These are phyloP conservation scores for Lepus oiostolus DNA, from an alignment of 2,797 vertebrate species.

Conservation along the genomic window DNA sequence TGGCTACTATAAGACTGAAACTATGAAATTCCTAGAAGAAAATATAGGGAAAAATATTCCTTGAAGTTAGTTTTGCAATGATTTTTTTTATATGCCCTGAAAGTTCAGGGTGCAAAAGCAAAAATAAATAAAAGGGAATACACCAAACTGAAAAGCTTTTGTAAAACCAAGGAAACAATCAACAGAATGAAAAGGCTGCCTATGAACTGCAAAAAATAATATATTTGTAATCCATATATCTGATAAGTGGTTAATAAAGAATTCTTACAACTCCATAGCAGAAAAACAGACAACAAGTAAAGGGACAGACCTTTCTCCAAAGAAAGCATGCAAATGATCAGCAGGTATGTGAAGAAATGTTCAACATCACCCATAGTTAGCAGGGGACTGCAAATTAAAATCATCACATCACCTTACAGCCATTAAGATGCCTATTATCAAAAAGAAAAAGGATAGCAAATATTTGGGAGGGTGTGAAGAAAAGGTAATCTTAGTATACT, in stretches of 20 bases:
- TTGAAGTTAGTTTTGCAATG: not conserved
- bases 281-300: not conserved
- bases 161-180: not conserved
- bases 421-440: not conserved
- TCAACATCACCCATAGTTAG: not conserved
- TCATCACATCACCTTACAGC: not conserved
- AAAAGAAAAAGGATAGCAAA: no score
- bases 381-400: not conserved
- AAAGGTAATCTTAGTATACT: not conserved
- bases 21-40: not conserved
- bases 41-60: no score
- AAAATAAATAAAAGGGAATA: not conserved
- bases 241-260: not conserved
- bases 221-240: not conserved
- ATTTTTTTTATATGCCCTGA: not conserved
- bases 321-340: not conserved
- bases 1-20: not conserved
- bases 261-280: not conserved
- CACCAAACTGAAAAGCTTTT: not conserved
- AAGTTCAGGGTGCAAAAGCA: not conserved
- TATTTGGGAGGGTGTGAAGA: not conserved
- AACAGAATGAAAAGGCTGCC: not conserved
- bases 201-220: not conserved
- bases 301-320: not conserved
- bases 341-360: not conserved